These are phyloP conservation scores for Andrena dorsata DNA, from an alignment of 2,888 invertebrate genomes.

Conservation along the genomic window DNA sequence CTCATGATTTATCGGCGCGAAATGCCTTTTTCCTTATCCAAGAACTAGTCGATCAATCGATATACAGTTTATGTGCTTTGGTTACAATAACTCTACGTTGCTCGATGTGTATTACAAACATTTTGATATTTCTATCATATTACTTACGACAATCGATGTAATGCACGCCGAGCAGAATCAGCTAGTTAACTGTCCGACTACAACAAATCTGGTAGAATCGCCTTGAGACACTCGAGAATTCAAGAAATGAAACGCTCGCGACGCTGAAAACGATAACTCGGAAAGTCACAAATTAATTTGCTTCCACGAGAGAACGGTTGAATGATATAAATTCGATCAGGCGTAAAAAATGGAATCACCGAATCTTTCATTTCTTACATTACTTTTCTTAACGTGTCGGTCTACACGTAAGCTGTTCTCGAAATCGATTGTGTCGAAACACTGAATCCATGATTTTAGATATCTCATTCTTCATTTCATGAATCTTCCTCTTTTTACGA, in stretches of 20 bases:
- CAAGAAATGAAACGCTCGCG: not conserved
- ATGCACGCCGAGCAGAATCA: not conserved
- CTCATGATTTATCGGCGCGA: not conserved
- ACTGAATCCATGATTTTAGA: not conserved
- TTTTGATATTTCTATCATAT: not conserved
- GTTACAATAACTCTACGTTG: slow-evolving; percentile 36
- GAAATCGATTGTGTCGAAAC: not conserved
- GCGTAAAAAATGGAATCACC: not conserved
- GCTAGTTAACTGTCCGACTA: not conserved
- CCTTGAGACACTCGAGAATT: not conserved
- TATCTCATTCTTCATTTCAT: not conserved
- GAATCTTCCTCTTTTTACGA: not conserved
- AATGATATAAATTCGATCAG: not conserved
- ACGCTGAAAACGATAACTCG: slow-evolving; percentile 18
- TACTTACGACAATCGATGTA: not conserved
- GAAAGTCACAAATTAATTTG: slow-evolving; percentile 55
- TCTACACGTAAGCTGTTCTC: not conserved
- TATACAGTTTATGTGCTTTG: slow-evolving; percentile 48
- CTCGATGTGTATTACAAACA: slow-evolving; percentile 7
- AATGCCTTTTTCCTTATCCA: not conserved
- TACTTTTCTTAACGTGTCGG: not conserved
- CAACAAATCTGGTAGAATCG: not conserved
- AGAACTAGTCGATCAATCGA: slow-evolving; percentile 28
- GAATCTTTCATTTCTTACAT: not conserved
- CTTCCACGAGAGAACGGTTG: slow-evolving; percentile 27